Evolutionary conservation across 2,797 vertebrate genomes (phyloP).

Genomic region (Borostomias antarcticus): DNA sequence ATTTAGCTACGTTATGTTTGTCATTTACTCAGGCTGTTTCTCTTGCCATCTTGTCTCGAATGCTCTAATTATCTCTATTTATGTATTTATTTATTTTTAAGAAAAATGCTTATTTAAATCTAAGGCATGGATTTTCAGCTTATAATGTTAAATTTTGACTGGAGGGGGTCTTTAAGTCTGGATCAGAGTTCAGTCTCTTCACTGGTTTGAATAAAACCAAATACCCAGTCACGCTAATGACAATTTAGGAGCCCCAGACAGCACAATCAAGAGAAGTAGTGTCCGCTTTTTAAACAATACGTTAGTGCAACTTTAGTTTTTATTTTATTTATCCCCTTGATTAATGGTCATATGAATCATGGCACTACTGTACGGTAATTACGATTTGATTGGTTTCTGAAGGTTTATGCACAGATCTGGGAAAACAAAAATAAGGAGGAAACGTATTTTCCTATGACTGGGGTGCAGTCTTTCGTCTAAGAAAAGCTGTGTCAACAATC

Average conservation of each 20-base stretch:
- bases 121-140: no score
- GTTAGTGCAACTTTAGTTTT: slow-evolving; percentile 82
- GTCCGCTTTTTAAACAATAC: slow-evolving; percentile 60
- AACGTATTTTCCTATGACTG: slow-evolving; percentile 31
- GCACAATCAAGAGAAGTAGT: slow-evolving; percentile 20
- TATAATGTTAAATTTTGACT: neutral
- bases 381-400: slow-evolving; percentile 65
- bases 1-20: no score
- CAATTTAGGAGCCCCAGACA: slow-evolving; percentile 2
- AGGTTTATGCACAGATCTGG: slow-evolving; percentile 40
- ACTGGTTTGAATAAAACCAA: slow-evolving; percentile 9
- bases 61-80: no score
- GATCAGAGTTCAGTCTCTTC: slow-evolving; percentile 58
- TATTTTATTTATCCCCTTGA: slow-evolving; percentile 72
- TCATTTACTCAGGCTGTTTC: no score
- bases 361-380: slow-evolving; percentile 72
- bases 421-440: slow-evolving; percentile 24
- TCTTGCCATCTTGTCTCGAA: no score
- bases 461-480: slow-evolving; percentile 28
- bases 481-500: slow-evolving; percentile 32
- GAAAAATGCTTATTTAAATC: no score
- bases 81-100: no score
- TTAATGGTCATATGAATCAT: slow-evolving; percentile 73
- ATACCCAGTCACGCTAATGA: slow-evolving; percentile 5
- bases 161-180: slow-evolving; percentile 58